Conservation (phyloP, 2,888 invertebrate species). For the Eupithecia abbreviata region DNA sequence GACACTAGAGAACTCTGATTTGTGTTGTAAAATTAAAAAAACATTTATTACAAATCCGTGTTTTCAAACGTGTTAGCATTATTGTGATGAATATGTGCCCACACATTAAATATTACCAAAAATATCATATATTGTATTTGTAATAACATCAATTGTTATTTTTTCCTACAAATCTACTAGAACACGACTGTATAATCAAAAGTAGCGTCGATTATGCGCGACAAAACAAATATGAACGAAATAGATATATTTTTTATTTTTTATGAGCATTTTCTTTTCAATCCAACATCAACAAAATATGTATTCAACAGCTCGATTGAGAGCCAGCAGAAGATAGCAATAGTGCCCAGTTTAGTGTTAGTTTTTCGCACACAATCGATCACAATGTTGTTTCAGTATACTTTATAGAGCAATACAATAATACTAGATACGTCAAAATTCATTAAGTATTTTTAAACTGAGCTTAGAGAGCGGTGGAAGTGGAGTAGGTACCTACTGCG, state of each 20-base stretch:
- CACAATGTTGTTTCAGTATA: conserved; percentile 9
- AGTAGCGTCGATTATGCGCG: not conserved
- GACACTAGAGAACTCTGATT: not conserved
- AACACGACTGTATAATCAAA: not conserved
- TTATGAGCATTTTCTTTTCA: not conserved
- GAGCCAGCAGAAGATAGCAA: not conserved
- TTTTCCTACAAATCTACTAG: conserved; percentile 22
- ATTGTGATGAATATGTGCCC: not conserved
- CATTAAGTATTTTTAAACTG: conserved; percentile 62
- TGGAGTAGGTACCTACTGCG: not conserved
- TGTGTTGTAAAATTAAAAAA: not conserved
- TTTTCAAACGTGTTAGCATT: not conserved
- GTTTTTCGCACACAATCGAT: conserved; percentile 1
- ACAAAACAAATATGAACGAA: not conserved
- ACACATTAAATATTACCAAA: not conserved
- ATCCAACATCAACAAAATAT: not conserved
- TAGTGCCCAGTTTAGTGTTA: not conserved
- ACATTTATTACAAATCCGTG: not conserved
- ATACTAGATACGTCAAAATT: conserved; percentile 56
- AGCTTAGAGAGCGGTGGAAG: conserved; percentile 13
- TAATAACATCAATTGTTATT: not conserved
- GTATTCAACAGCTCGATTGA: not conserved
- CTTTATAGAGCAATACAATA: conserved; percentile 50
- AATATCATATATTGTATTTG: not conserved
- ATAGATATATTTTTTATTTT: not conserved